Conservation (phyloP, 1,140 invertebrate genomes). For the Camponotus floridanus region DNA sequence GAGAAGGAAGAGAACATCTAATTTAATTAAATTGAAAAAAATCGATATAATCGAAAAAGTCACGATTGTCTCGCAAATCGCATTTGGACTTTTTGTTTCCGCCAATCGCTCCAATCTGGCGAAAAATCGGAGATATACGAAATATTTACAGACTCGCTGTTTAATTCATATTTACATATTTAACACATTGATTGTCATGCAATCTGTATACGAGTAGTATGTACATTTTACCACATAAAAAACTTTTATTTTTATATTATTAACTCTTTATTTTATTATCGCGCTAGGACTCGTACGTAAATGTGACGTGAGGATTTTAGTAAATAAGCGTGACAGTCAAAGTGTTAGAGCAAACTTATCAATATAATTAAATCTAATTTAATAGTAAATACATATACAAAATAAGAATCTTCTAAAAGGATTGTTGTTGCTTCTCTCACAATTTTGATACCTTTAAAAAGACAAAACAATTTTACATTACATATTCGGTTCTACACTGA, state of each 20-base stretch:
- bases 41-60: slow-evolving; percentile 31
- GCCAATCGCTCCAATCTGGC: not conserved
- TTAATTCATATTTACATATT: not conserved
- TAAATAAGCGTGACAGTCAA: too few species aligned
- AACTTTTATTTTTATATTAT: too few species aligned
- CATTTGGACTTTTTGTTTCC: not conserved
- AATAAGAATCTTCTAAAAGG: slow-evolving; percentile 23
- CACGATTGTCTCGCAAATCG: not conserved
- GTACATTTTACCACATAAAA: too few species aligned
- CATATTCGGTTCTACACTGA: not conserved
- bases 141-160: slow-evolving; percentile 11
- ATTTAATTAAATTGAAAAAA: slow-evolving; percentile 35
- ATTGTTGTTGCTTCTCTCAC: not conserved
- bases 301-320: too few species aligned
- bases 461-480: not conserved
- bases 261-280: too few species aligned
- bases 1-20: not conserved
- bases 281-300: too few species aligned
- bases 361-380: slow-evolving; percentile 32
- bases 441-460: slow-evolving; percentile 1
- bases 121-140: slow-evolving; percentile 13
- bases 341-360: not conserved
- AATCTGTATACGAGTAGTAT: too few species aligned
- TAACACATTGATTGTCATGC: not conserved
- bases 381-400: slow-evolving; percentile 8